phyloP scores from a whole-genome alignment of 2,113 vertebrate species.

The Morone saxatilis region DNA sequence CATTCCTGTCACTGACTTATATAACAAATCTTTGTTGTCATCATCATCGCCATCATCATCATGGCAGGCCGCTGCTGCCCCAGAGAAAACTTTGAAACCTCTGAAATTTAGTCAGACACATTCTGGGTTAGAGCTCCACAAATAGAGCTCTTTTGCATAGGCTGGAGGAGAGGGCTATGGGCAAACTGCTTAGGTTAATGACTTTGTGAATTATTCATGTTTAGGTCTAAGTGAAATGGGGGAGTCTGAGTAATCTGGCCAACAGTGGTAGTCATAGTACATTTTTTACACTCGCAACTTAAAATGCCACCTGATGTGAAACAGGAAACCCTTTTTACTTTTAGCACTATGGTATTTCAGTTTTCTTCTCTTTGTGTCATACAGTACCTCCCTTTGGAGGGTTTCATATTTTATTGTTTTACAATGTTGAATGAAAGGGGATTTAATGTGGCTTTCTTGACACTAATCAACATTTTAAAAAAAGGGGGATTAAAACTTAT shows the following conservation, averaged over 20 bases:
- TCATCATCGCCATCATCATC: constrained; percentile 40
- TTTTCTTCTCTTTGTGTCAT: background rate
- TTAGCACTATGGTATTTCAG: background rate
- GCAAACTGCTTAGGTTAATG: constrained; percentile 80
- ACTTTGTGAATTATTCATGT: constrained; percentile 80
- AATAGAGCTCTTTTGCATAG: constrained; percentile 55
- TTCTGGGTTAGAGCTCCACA: constrained; percentile 56
- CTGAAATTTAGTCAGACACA: constrained; percentile 63
- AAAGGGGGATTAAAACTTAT: too few relatives aligned
- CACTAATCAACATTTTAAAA: background rate
- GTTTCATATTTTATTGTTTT: background rate
- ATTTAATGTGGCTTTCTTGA: background rate
- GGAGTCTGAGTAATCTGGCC: constrained; percentile 60
- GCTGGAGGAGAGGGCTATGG: constrained; percentile 68
- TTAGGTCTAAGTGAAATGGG: constrained; percentile 62
- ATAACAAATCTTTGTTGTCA: constrained; percentile 61
- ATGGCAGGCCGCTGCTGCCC: constrained; percentile 43
- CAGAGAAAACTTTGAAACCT: constrained; percentile 61
- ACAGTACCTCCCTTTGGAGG: background rate
- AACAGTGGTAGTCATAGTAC: constrained; percentile 34
- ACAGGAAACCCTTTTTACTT: background rate
- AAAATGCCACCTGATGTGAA: constrained; percentile 31
- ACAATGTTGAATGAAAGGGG: background rate
- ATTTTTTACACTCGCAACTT: constrained; percentile 26
- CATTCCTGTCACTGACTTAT: constrained; percentile 45